Base-by-base conservation (phyloP, 2,113 vertebrate species). In the Galbula dea region DNA sequence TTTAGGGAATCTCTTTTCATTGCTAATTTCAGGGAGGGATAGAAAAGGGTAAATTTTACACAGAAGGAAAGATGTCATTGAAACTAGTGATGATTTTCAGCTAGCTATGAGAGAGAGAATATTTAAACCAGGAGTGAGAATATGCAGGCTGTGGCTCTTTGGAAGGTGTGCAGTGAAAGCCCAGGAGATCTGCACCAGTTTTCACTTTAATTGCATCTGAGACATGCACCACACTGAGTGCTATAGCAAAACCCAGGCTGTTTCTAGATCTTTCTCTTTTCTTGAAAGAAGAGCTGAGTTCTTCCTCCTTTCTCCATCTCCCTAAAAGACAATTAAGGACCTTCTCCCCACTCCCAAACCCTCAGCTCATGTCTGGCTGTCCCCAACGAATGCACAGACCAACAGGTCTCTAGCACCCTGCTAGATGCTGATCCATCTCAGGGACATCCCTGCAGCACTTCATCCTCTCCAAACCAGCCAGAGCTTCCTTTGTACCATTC, bases 171-270 rank as follows among this genome's bases (percentile, higher is more conserved):
- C n/a, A 5, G 15, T 1, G 30, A 77, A 58, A 77, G 43, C 86
- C 73, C 57, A 3, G 76, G 82, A 71, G 92, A 22, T 3, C 59
- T 74, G 88, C 49, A 63, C 90, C 76, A 22, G 3, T 76, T 95
- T 45, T 71, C 79, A 29, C 78, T 75, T 55, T 77, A 69, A 91
- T 83, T 89, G 79, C 82, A 17, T 7, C 62, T 4, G 90, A 76
- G 79, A 51, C 0, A 0, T 8, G 1, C 21, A 6, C 22, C 66
- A 6, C 66, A 1, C 20, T 1, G 45, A 20, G n/a, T 5, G 76
- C 43, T 69, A 0, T 12, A 30, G 83, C 41, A 21, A 21, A n/a
- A 19, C 1, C 3, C 58, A 1, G 39, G 39, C 7, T 41, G 36
- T 7, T 81, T n/a, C 88, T 7, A 18, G 43, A 67, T 12, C 51